A percentile compares a stretch with the other conserved stretches of the same genome.
These are phyloP conservation scores for Agonum fuliginosum DNA, from an alignment of 2,888 invertebrate species.

Conservation along the genomic window DNA sequence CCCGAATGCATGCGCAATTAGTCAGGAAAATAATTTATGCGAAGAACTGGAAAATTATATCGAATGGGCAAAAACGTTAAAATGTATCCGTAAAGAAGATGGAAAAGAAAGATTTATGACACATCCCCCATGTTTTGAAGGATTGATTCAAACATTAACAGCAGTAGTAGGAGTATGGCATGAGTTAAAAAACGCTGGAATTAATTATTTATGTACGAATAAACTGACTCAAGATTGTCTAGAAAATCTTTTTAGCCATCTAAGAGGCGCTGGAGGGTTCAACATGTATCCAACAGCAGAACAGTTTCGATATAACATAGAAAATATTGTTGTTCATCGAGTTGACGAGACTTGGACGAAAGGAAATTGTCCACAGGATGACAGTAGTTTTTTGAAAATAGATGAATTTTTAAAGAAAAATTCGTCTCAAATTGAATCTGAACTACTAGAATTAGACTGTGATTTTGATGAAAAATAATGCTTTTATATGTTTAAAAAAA, in stretches of 20 bases:
- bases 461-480: neutral
- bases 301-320: neutral
- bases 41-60: neutral
- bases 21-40: neutral
- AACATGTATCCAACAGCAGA: conserved; percentile 17
- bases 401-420: conserved; percentile 1
- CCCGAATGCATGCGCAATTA: neutral
- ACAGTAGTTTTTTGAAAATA: neutral
- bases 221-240: neutral
- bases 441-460: neutral
- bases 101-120: neutral
- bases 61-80: neutral
- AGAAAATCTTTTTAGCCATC: conserved; percentile 20
- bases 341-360: conserved; percentile 7
- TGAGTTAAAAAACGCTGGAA: neutral
- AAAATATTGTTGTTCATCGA: conserved; percentile 20
- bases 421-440: neutral
- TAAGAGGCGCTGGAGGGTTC: conserved; percentile 14
- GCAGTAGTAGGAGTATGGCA: neutral
- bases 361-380: neutral
- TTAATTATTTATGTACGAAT: conserved; percentile 3
- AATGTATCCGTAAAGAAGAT: conserved; percentile 8
- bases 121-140: neutral
- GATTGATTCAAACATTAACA: conserved; percentile 1
- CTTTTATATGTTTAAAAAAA: conserved; percentile 18